These are phyloP conservation scores for Zoanthus solanderi DNA, from an alignment of 92 coral and sea anemone species.

Conservation along the genomic window DNA sequence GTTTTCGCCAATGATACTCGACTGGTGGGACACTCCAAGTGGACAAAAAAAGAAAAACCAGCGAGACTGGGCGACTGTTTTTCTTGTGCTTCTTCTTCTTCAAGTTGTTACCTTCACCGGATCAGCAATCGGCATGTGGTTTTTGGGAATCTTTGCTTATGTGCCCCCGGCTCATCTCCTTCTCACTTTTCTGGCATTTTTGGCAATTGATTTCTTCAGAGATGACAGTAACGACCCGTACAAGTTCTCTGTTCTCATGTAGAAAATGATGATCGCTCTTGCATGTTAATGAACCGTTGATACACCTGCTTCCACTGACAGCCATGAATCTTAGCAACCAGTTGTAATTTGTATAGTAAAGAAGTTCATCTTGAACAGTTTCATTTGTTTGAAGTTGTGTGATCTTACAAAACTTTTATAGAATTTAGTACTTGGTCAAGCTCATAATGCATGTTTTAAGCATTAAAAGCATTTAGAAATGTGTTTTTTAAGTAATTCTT, in stretches of 20 bases:
- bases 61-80: constrained; percentile 98
- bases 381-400: background rate
- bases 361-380: background rate
- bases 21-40: constrained; percentile 97
- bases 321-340: background rate
- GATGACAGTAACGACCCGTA: constrained; percentile 89
- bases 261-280: background rate
- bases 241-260: constrained; percentile 75
- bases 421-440: too few species aligned
- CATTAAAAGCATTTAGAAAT: too few species aligned
- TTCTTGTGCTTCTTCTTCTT: constrained; percentile 83
- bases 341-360: background rate
- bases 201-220: constrained; percentile 98
- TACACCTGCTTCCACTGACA: background rate
- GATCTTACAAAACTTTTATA: background rate
- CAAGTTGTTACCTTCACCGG: constrained; percentile 97
- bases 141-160: constrained; percentile 85
- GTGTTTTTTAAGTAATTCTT: too few species aligned
- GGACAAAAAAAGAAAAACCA: constrained; percentile 93
- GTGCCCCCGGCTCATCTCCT: constrained; percentile 94
- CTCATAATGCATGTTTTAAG: too few species aligned
- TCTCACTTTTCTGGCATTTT: constrained; percentile 83
- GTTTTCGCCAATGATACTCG: constrained; percentile 91
- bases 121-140: constrained; percentile 99
- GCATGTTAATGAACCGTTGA: background rate